Conservation (phyloP, 2,888 invertebrate species). For the Drosophila mulleri region DNA sequence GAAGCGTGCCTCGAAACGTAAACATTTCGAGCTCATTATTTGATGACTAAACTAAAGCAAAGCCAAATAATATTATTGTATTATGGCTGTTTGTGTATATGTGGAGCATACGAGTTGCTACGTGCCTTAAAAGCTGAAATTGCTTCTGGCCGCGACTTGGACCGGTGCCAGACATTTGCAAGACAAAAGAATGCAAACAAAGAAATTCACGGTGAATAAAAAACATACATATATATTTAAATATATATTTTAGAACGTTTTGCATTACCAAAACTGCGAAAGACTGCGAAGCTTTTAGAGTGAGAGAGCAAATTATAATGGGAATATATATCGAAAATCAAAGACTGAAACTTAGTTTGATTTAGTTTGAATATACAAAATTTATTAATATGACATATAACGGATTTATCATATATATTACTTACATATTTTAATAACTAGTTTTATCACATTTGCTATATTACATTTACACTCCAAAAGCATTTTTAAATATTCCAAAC, state of each 20-base stretch:
- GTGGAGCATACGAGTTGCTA: slow-evolving; percentile 9
- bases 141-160: slow-evolving; percentile 1
- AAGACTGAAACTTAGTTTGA: no score
- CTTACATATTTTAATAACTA: no score
- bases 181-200: background rate
- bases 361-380: no score
- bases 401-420: no score
- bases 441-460: no score
- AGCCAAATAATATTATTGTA: slow-evolving; percentile 18
- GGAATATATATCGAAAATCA: no score
- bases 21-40: slow-evolving; percentile 18
- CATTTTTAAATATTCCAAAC: no score
- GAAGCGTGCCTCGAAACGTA: slow-evolving; percentile 37
- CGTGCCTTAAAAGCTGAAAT: slow-evolving; percentile 26
- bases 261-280: no score
- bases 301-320: no score
- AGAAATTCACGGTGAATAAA: background rate
- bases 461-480: no score
- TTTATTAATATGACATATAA: no score
- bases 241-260: background rate
- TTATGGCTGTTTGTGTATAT: background rate
- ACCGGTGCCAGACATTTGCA: slow-evolving; percentile 5
- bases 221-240: background rate
- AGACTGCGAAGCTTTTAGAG: no score
- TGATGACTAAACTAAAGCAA: slow-evolving; percentile 40